phyloP scores from a whole-genome alignment of 2,888 invertebrate species.

The Hydrotaea cyrtoneurina region DNA sequence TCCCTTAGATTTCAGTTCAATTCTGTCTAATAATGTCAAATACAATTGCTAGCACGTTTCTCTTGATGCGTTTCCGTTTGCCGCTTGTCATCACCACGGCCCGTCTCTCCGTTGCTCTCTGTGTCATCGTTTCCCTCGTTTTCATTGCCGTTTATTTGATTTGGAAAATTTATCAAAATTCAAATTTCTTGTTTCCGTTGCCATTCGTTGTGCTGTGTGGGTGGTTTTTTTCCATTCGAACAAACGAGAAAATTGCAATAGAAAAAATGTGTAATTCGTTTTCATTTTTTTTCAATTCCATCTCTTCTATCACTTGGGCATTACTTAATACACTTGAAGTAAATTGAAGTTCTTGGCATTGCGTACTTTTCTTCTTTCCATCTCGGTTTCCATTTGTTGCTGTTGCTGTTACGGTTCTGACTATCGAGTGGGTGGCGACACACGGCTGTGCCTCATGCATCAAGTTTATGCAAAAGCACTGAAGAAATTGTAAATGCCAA shows the following conservation, averaged over 20 bases:
- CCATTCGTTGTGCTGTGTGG: slow-evolving; percentile 29
- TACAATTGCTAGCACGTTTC: slow-evolving; percentile 60
- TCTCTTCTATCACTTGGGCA: slow-evolving; percentile 65
- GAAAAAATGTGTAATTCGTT: slow-evolving; percentile 64
- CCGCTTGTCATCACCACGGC: slow-evolving; percentile 28
- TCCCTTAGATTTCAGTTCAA: slow-evolving; percentile 44
- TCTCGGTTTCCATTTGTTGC: not conserved
- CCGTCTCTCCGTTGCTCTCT: not conserved
- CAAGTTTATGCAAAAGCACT: slow-evolving; percentile 30
- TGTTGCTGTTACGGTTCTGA: not conserved
- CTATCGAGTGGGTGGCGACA: not conserved
- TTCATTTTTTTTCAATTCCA: slow-evolving; percentile 25
- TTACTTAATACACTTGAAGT: slow-evolving; percentile 64
- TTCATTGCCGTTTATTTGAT: slow-evolving; percentile 54
- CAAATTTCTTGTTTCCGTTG: slow-evolving; percentile 67
- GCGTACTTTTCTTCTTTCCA: slow-evolving; percentile 13
- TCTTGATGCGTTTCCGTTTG: slow-evolving; percentile 61
- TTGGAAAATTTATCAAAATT: slow-evolving; percentile 67
- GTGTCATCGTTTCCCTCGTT: slow-evolving; percentile 1
- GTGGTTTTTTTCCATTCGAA: too few relatives aligned
- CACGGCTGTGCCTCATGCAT: not conserved
- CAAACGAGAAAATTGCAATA: slow-evolving; percentile 7
- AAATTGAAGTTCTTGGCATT: slow-evolving; percentile 62
- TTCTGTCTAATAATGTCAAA: slow-evolving; percentile 40
- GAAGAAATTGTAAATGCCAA: slow-evolving; percentile 55